Conservation (phyloP, 2,797 vertebrate genomes). For the Cyprinella venusta region DNA sequence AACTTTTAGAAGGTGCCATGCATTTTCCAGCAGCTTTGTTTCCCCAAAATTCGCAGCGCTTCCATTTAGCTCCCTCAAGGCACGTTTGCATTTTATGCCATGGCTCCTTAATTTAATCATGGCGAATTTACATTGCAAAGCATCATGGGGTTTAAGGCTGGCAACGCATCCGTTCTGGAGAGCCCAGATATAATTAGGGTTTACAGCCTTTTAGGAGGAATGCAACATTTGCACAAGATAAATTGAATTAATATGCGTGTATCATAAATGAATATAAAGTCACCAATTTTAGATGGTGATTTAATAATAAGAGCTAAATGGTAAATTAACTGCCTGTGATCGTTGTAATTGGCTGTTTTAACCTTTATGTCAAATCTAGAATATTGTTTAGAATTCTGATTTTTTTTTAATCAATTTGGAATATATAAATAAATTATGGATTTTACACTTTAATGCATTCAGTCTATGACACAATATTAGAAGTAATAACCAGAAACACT, state of each 20-base stretch:
- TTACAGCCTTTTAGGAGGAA: slow-evolving; percentile 51
- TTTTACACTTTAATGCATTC: not conserved
- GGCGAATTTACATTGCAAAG: slow-evolving; percentile 75
- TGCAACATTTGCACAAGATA: slow-evolving; percentile 48
- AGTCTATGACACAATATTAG: not conserved
- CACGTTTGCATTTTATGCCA: slow-evolving; percentile 55
- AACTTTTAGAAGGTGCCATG: not conserved
- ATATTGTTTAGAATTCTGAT: slow-evolving; percentile 34
- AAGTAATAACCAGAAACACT: not conserved
- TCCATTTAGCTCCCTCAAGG: slow-evolving; percentile 52
- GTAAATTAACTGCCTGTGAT: slow-evolving; percentile 40
- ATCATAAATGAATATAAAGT: slow-evolving; percentile 56
- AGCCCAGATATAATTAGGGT: slow-evolving; percentile 55
- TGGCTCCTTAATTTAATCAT: slow-evolving; percentile 72
- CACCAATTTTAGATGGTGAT: slow-evolving; percentile 35
- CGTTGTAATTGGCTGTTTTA: slow-evolving; percentile 58
- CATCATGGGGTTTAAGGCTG: slow-evolving; percentile 61
- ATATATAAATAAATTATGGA: slow-evolving; percentile 6
- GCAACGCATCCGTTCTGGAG: slow-evolving; percentile 47
- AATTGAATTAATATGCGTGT: slow-evolving; percentile 51
- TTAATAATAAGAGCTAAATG: slow-evolving; percentile 60
- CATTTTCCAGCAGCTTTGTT: not conserved
- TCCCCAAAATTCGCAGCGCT: slow-evolving; percentile 28
- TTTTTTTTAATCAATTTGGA: not conserved
- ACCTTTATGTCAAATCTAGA: slow-evolving; percentile 53